A percentile compares a stretch with the other conserved stretches of the same genome.
Conservation (phyloP, 2,888 invertebrate genomes). For the Invenusta paracnida region DNA sequence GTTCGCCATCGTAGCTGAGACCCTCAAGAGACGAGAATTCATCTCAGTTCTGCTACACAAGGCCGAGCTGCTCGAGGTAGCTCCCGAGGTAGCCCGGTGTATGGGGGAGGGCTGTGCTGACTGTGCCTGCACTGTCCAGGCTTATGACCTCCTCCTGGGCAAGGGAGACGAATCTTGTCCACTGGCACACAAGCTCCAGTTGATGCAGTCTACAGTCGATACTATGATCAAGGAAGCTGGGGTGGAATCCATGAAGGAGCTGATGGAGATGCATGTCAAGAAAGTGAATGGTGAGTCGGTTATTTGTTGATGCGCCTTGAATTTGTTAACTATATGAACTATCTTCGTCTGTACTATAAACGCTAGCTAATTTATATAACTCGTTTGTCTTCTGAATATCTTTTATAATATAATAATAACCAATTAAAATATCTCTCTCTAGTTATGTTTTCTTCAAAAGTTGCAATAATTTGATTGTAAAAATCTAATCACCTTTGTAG, state of each 20-base stretch:
- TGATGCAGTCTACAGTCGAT: not conserved
- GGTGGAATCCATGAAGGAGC: not conserved
- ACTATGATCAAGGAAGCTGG: not conserved
- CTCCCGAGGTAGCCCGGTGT: not conserved
- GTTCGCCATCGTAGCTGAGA: constrained; percentile 23
- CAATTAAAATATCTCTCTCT: too few relatives aligned
- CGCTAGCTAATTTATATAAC: too few relatives aligned
- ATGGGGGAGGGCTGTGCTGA: not conserved
- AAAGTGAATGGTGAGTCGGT: not conserved
- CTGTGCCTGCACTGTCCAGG: not conserved
- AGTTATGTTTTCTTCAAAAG: too few relatives aligned
- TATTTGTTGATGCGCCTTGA: too few relatives aligned
- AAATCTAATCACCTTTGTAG: too few relatives aligned
- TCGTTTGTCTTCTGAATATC: too few relatives aligned
- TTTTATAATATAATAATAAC: too few relatives aligned
- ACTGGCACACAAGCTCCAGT: not conserved
- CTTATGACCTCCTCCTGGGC: not conserved
- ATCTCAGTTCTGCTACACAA: not conserved
- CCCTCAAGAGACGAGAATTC: not conserved
- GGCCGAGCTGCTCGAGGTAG: not conserved
- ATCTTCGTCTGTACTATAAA: too few relatives aligned
- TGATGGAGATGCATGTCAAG: not conserved
- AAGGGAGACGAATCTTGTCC: not conserved
- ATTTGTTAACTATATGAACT: too few relatives aligned
- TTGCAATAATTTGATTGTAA: too few relatives aligned